Conservation (phyloP, 2,113 vertebrate genomes). For the Poeciliopsis prolifica region DNA sequence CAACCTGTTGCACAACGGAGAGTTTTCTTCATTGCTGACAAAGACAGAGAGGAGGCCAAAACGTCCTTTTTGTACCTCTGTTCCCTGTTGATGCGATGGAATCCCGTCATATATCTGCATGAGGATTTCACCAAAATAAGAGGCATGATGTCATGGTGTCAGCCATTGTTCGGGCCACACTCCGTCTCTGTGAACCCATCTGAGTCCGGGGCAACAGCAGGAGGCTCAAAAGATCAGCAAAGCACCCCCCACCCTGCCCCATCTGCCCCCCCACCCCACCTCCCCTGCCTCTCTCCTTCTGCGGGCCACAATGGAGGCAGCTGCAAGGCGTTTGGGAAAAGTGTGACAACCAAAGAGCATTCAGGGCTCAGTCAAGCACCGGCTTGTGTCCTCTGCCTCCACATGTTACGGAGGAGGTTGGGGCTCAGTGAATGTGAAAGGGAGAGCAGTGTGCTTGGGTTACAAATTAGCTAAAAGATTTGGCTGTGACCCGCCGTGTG, state of each 20-base stretch:
- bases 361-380: conserved; percentile 65
- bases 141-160: conserved; percentile 67
- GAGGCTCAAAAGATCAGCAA: conserved; percentile 66
- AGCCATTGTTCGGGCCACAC: conserved; percentile 65
- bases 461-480: conserved; percentile 77
- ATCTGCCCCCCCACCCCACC: neutral
- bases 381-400: conserved; percentile 57
- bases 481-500: conserved; percentile 47
- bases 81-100: conserved; percentile 59
- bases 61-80: conserved; percentile 1
- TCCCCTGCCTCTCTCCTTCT: too few relatives aligned
- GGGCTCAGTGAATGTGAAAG: conserved; percentile 50
- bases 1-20: neutral
- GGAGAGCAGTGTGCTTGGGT: conserved; percentile 67
- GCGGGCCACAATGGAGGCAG: conserved; percentile 79
- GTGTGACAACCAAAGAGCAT: conserved; percentile 78
- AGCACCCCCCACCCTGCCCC: conserved; percentile 43
- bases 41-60: neutral
- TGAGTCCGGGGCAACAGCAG: conserved; percentile 66
- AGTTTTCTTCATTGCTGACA: neutral
- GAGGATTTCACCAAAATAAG: conserved; percentile 42
- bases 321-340: conserved; percentile 86
- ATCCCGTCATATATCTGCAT: conserved; percentile 57
- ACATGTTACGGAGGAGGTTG: conserved; percentile 57
- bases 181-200: conserved; percentile 62